Percentiles rank a stretch among this genome's conserved stretches.
These are phyloP conservation scores for Cydia amplana DNA, from an alignment of 1,140 invertebrate genomes.

Conservation along the genomic window DNA sequence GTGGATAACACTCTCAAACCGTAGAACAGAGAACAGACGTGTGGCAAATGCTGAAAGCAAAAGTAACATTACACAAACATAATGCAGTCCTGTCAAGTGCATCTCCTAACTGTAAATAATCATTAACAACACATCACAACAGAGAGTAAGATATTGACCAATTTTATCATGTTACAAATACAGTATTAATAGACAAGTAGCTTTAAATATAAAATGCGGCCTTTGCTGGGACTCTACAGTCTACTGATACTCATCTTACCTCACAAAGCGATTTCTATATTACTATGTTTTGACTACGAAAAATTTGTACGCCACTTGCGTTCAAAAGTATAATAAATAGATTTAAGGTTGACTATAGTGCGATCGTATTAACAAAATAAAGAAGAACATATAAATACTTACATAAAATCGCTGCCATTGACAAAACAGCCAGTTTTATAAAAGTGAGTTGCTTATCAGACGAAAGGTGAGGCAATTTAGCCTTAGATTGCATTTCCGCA, in stretches of 20 bases:
- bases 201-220: neutral
- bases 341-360: neutral
- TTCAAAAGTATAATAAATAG: neutral
- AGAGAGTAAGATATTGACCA: neutral
- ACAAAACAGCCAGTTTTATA: conserved; percentile 94
- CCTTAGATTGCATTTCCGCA: conserved; percentile 58
- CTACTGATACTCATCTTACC: neutral
- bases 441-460: conserved; percentile 97
- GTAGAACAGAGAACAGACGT: conserved; percentile 96
- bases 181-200: neutral
- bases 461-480: conserved; percentile 62
- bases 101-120: neutral
- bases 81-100: conserved; percentile 16
- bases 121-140: neutral
- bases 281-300: neutral
- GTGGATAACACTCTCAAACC: conserved; percentile 98
- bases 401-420: conserved; percentile 96
- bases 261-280: neutral
- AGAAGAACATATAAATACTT: conserved; percentile 77
- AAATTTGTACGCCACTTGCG: neutral
- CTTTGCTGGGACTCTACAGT: neutral
- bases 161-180: neutral
- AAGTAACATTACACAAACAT: conserved; percentile 40
- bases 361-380: conserved; percentile 30
- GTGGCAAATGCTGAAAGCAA: conserved; percentile 94